Evolutionary conservation across 2,888 invertebrate species (phyloP).

Genomic region (Teleogryllus oceanicus): DNA sequence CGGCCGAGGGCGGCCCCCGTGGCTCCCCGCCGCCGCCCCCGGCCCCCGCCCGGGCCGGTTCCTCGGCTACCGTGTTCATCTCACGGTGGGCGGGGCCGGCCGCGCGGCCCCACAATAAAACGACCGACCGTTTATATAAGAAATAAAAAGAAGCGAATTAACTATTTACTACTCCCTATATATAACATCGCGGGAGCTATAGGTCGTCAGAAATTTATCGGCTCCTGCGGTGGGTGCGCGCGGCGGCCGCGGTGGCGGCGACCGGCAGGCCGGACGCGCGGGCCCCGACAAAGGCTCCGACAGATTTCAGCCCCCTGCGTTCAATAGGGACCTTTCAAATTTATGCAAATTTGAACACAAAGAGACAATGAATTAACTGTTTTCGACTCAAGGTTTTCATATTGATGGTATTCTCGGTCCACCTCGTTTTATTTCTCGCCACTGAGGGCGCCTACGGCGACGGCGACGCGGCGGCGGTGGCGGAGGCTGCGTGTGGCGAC

Average conservation of each 20-base stretch:
- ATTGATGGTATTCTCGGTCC: constrained; percentile 6
- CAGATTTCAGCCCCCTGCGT: constrained; percentile 12
- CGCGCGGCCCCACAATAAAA: background rate
- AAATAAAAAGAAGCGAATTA: constrained; percentile 28
- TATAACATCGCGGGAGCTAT: constrained; percentile 27
- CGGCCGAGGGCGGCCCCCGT: background rate
- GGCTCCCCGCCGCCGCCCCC: background rate
- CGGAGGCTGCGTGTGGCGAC: background rate
- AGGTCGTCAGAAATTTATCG: constrained; percentile 25
- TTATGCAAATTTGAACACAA: constrained; percentile 10
- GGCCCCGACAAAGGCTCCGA: background rate
- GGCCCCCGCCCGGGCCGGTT: constrained; percentile 1
- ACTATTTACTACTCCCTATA: constrained; percentile 30
- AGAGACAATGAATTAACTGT: constrained; percentile 18
- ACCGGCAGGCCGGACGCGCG: background rate
- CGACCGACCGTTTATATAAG: constrained; percentile 1
- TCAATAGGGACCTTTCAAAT: constrained; percentile 18
- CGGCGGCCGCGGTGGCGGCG: background rate
- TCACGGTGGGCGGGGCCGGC: background rate
- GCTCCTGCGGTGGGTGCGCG: background rate
- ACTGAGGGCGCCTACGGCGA: background rate
- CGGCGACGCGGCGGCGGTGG: background rate
- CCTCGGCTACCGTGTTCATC: constrained; percentile 7
- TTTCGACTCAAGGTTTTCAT: background rate
- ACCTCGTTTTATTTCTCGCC: background rate